Evolutionary conservation across 2,888 invertebrate genomes (phyloP), one percentile per base, ranked within the genome.

Genomic region (Liodrosophila aerea): DNA sequence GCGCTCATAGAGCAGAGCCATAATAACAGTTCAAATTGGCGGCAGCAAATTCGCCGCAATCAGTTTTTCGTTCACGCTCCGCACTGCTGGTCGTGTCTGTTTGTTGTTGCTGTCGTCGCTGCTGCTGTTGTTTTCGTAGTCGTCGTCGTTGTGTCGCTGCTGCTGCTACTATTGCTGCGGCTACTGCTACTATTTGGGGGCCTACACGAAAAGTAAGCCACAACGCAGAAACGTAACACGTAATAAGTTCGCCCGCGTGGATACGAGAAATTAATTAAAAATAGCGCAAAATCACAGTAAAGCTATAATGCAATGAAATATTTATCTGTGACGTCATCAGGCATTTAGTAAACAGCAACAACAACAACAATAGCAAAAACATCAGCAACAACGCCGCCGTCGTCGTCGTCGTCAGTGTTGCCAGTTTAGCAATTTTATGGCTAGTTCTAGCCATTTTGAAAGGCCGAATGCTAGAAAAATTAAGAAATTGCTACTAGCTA

Each of bases 41-140:
- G 68, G 52, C 52, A 72, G 36, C 68, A 57, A 72, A 69, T 69
- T 70, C 59, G 64, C 63, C 65, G 69, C 58, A 64, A 66, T 84
- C 71, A 85, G 85, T 87, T 84, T 73, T 81, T 74, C 76, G 75
- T 71, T 67, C 73, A 80, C 76, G 77, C 76, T 84, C 75, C 70
- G 73, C 81, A 73, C 75, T 76, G 80, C 62, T 80, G 85, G 87
- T 86, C 67, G 73, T 76, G 76, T 61, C 65, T 56, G 74, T 66
- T 84, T 84, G 84, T 77, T 84, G 80, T 77, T 74, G 76, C 73
- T 75, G 64, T 66, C 66, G 68, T 62, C 57, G 76, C 49, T 52
- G 60, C 34, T 33, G 65, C 45, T 39, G 45, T 39, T 27, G 51
- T 43, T 36, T 52, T 37, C 49, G 51, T 49, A 33, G 46, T 44